Base-by-base conservation (phyloP, 1,140 invertebrate genomes). In the Radopholus similis region DNA sequence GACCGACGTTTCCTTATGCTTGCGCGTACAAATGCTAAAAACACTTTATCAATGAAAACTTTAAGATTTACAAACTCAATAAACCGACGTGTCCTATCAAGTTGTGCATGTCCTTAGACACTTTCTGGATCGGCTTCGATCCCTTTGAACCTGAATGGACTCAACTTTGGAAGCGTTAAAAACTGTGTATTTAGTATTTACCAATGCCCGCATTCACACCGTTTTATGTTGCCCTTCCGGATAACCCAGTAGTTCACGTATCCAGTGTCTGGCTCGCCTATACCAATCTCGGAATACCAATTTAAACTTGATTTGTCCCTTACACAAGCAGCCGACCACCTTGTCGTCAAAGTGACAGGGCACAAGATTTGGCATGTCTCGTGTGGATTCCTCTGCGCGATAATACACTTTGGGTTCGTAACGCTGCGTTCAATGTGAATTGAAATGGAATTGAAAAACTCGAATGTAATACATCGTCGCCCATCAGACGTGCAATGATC, bases 201-300 rank as follows among this genome's bases (percentile, higher is more conserved):
- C 92, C 92, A 98, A 83, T 77, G 57, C 5, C 72, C 74, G 40
- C 75, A 76, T 63, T 76, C 76, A 81, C 95, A 97, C 69, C 95
- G 89, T 77, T 90, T 90, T 38, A 91, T 88, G 72, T 89, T 87
- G 18, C 90, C 93, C 83, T 90, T 87, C 83, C 95, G 88, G 72
- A 97, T 83, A 90, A 91, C 93, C 89, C 96, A 93, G 90, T 91
- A 97, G 78, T 89, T 90, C 71, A 97, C 88, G 68, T 87, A 85
- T 63, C 89, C 88, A 21, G 90, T 87, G 81, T 97, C 93, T 84
- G 93, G 91, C 84, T 96, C 91, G 85, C 85, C 85, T 86, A 70
- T 60, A 71, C 64, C 13, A 58, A 64, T 28, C 64, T 32, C 15
- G 2, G 15, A 40, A 32, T 38, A 34, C 21, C 5, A 37, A 15